Percentiles rank a stretch among this genome's conserved stretches.
phyloP scores from a whole-genome alignment of 2,888 invertebrate species.

The Phymatocera aterrima region DNA sequence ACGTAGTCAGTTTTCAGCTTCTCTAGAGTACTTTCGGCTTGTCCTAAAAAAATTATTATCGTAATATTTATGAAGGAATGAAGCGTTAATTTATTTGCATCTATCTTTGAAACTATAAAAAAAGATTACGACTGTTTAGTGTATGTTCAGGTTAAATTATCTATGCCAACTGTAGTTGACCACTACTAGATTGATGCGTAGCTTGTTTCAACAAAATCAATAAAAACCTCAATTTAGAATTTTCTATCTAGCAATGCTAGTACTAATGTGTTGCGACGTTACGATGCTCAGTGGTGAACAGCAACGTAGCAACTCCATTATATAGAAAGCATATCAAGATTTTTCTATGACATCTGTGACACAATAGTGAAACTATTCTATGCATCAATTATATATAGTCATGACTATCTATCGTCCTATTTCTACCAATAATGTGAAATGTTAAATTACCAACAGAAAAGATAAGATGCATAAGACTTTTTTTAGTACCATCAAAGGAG shows the following conservation, averaged over 20 bases:
- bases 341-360: constrained; percentile 1
- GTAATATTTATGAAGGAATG: constrained; percentile 44
- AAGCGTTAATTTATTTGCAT: not conserved
- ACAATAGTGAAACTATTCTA: constrained; percentile 51
- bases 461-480: constrained; percentile 73
- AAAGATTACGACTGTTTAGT: constrained; percentile 35
- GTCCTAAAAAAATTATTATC: constrained; percentile 74
- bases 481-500: constrained; percentile 90
- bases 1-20: constrained; percentile 95
- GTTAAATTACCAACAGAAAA: constrained; percentile 74
- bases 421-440: constrained; percentile 65
- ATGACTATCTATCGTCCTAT: constrained; percentile 66
- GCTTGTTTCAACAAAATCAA: constrained; percentile 47
- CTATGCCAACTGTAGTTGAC: constrained; percentile 43
- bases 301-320: not conserved
- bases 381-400: constrained; percentile 59
- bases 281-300: not conserved
- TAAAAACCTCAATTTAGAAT: not conserved
- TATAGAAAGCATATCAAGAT: not conserved
- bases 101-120: not conserved
- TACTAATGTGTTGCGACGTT: not conserved
- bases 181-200: constrained; percentile 57
- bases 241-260: not conserved
- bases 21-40: constrained; percentile 91
- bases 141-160: constrained; percentile 24